Conservation (phyloP, 2,888 invertebrate species). For the Ommatoiulus sabulosus region DNA sequence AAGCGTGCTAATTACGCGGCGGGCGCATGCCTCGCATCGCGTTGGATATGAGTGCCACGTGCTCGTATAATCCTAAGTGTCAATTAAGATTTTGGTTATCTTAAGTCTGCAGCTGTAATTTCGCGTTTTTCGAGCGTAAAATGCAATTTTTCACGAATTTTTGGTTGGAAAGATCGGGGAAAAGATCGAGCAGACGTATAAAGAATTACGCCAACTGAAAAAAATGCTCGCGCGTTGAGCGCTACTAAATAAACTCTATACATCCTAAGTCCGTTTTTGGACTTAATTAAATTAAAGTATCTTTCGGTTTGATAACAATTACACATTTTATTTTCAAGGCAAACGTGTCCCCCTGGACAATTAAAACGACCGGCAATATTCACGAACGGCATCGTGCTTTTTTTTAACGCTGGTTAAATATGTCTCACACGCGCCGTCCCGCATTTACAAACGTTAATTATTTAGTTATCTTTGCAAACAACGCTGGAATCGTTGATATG, state of each 20-base stretch:
- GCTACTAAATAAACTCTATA: neutral
- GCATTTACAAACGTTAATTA: neutral
- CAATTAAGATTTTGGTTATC: neutral
- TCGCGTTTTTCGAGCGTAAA: neutral
- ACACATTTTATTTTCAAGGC: neutral
- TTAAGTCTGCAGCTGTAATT: neutral
- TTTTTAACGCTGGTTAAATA: neutral
- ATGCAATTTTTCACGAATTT: neutral
- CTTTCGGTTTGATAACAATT: neutral
- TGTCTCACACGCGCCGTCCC: neutral
- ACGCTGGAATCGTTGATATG: neutral
- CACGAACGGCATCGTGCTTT: neutral
- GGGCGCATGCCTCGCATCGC: neutral
- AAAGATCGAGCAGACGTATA: neutral
- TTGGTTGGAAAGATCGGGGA: neutral
- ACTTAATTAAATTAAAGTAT: conserved; percentile 8
- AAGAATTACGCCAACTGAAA: neutral
- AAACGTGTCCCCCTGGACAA: neutral
- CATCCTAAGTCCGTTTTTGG: neutral
- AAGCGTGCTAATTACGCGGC: neutral
- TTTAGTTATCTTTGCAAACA: neutral
- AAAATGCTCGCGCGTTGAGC: neutral
- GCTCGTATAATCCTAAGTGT: conserved; percentile 16
- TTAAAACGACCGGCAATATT: neutral
- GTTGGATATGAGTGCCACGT: neutral